These are phyloP conservation scores for Pammene aurita DNA, from an alignment of 2,888 invertebrate genomes.

Conservation along the genomic window DNA sequence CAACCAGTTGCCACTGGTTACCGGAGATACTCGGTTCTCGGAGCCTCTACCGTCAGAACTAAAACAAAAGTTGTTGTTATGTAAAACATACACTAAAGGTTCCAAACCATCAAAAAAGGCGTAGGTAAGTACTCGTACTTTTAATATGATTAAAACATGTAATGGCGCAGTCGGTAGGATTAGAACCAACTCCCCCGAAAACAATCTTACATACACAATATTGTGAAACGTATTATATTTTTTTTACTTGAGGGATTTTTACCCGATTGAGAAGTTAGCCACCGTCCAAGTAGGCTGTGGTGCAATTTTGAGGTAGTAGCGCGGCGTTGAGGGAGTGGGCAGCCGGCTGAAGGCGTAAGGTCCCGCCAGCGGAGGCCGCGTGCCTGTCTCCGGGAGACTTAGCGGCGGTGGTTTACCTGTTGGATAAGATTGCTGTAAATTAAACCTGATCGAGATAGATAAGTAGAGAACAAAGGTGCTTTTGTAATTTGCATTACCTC, in stretches of 20 bases:
- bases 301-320: constrained; percentile 89
- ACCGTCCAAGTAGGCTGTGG: constrained; percentile 93
- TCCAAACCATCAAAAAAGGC: neutral
- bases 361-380: constrained; percentile 91
- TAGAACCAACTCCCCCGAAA: too few species aligned
- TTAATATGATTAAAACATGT: too few species aligned
- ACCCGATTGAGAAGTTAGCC: constrained; percentile 91
- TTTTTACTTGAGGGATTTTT: constrained; percentile 46
- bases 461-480: neutral
- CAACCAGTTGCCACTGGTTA: constrained; percentile 63
- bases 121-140: neutral
- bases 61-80: constrained; percentile 40
- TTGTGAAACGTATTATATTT: too few species aligned
- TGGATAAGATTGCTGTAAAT: neutral
- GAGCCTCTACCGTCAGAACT: constrained; percentile 73
- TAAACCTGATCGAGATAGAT: too few species aligned
- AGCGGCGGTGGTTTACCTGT: constrained; percentile 55
- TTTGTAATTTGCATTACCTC: constrained; percentile 67
- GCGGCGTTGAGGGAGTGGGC: constrained; percentile 91
- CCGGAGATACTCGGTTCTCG: constrained; percentile 70
- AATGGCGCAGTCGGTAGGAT: too few species aligned
- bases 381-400: constrained; percentile 79
- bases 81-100: neutral
- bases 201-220: too few species aligned
- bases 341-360: constrained; percentile 95